Percentiles rank a stretch among this genome's conserved stretches.
Evolutionary conservation across 1,140 invertebrate genomes (phyloP).

Genomic region (Drosophila melanogaster): Release_6_plus_ISO1_MT NT_037436.4:21764001-21764500

Average conservation of each 20-base stretch:
- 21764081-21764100: constrained; percentile 47
- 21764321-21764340: constrained; percentile 49
- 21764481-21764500: constrained; percentile 51
- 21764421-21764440: constrained; percentile 66
- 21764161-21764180: constrained; percentile 36
- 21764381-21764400: background rate
- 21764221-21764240: constrained; percentile 70
- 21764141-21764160: background rate
- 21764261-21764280: constrained; percentile 82
- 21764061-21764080: constrained; percentile 46
- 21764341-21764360: constrained; percentile 42
- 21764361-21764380: constrained; percentile 3
- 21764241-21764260: constrained; percentile 83
- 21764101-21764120: constrained; percentile 74
- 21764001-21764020: constrained; percentile 62
- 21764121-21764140: constrained; percentile 55
- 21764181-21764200: constrained; percentile 29
- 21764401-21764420: constrained; percentile 2
- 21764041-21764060: constrained; percentile 59
- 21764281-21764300: constrained; percentile 80
- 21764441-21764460: constrained; percentile 44
- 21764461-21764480: constrained; percentile 36
- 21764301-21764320: constrained; percentile 48
- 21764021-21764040: constrained; percentile 39
- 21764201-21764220: constrained; percentile 52